phyloP scores from a whole-genome alignment of 2,888 invertebrate genomes.

The Carabus problematicus region DNA sequence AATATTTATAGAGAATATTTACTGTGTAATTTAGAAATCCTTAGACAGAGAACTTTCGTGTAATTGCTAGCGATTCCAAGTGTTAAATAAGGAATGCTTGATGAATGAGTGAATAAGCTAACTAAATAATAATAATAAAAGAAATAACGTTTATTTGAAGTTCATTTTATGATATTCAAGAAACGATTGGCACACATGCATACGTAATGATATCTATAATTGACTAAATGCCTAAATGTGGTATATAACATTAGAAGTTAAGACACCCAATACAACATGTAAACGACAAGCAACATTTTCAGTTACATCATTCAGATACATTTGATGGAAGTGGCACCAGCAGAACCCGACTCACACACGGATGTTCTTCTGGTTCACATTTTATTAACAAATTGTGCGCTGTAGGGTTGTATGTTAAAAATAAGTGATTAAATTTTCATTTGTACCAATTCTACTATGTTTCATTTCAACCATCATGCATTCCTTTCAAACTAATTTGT shows the following conservation, averaged over 20 bases:
- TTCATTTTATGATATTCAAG: constrained; percentile 35
- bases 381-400: constrained; percentile 32
- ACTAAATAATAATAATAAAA: too few relatives aligned
- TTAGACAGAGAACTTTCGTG: too few relatives aligned
- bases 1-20: too few relatives aligned
- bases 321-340: constrained; percentile 16
- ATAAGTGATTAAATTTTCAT: constrained; percentile 43
- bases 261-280: constrained; percentile 27
- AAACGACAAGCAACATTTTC: constrained; percentile 20
- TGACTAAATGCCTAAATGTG: constrained; percentile 32
- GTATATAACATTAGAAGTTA: constrained; percentile 27
- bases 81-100: too few relatives aligned
- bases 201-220: constrained; percentile 6
- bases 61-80: too few relatives aligned
- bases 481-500: too few relatives aligned
- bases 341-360: neutral
- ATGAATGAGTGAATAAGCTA: too few relatives aligned
- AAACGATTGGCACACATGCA: constrained; percentile 30
- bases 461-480: constrained; percentile 4
- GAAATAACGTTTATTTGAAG: neutral
- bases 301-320: constrained; percentile 10
- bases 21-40: too few relatives aligned
- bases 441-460: constrained; percentile 34
- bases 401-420: constrained; percentile 40
- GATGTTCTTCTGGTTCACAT: constrained; percentile 12